These are phyloP conservation scores for Myotis lucifugus DNA, from an alignment of 2,113 vertebrate species.

Conservation along the genomic window DNA sequence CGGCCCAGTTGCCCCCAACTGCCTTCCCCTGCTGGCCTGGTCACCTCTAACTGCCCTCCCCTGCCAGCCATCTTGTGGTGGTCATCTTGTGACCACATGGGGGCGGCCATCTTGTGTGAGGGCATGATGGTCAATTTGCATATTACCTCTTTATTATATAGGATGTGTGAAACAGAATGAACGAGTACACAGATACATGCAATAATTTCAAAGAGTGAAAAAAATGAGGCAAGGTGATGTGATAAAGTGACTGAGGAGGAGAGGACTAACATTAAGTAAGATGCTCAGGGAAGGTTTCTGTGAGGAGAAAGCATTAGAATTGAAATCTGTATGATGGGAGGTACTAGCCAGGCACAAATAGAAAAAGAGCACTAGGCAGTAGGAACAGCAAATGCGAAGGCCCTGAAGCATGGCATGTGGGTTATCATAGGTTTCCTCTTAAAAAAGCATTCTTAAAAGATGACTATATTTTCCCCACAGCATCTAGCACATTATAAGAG, in stretches of 20 bases:
- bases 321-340: not conserved
- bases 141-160: no score
- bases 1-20: no score
- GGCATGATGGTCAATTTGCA: no score
- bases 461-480: not conserved
- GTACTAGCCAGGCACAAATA: not conserved
- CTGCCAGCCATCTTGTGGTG: no score
- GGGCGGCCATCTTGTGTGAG: no score
- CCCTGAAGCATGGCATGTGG: not conserved
- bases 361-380: not conserved
- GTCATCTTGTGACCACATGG: no score
- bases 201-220: not conserved
- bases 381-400: not conserved
- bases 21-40: no score
- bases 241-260: not conserved
- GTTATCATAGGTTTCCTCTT: not conserved
- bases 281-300: not conserved
- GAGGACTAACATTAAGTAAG: not conserved
- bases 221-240: not conserved
- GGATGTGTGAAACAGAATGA: not conserved
- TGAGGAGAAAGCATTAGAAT: not conserved
- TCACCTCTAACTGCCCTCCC: no score
- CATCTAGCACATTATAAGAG: not conserved
- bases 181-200: not conserved
- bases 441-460: not conserved